Percentiles rank a stretch among this genome's conserved stretches.
Evolutionary conservation across 2,888 invertebrate genomes (phyloP).

Genomic region (Celastrina argiolus): DNA sequence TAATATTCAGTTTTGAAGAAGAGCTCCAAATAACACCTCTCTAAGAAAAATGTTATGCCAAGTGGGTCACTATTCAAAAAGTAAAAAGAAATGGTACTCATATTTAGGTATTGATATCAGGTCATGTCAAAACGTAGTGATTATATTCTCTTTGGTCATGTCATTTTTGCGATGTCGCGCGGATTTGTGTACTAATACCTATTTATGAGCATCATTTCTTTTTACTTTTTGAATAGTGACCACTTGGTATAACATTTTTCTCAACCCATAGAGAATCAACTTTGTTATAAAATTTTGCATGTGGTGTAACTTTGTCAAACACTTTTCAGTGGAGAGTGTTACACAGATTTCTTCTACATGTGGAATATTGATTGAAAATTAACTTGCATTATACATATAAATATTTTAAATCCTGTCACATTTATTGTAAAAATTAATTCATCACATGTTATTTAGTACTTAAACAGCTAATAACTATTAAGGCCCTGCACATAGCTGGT

Average conservation of each 20-base stretch:
- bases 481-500: background rate
- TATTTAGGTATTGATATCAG: too few relatives aligned
- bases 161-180: too few relatives aligned
- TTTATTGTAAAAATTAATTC: constrained; percentile 15
- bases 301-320: background rate
- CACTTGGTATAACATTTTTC: too few relatives aligned
- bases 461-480: constrained; percentile 14
- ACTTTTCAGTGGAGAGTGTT: background rate
- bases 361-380: background rate
- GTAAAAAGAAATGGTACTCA: too few relatives aligned
- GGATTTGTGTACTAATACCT: too few relatives aligned
- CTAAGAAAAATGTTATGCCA: background rate
- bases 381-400: background rate
- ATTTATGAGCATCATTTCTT: too few relatives aligned
- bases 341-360: background rate
- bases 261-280: too few relatives aligned
- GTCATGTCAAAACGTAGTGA: too few relatives aligned
- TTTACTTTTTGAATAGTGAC: too few relatives aligned
- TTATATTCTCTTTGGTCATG: too few relatives aligned
- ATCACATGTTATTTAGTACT: constrained; percentile 21
- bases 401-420: constrained; percentile 3
- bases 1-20: background rate
- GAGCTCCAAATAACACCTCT: background rate
- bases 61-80: background rate
- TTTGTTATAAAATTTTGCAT: too few relatives aligned